Evolutionary conservation across 2,797 vertebrate species (phyloP), one percentile per base, ranked within the genome.

Genomic region (Silurus lanzhouensis): DNA sequence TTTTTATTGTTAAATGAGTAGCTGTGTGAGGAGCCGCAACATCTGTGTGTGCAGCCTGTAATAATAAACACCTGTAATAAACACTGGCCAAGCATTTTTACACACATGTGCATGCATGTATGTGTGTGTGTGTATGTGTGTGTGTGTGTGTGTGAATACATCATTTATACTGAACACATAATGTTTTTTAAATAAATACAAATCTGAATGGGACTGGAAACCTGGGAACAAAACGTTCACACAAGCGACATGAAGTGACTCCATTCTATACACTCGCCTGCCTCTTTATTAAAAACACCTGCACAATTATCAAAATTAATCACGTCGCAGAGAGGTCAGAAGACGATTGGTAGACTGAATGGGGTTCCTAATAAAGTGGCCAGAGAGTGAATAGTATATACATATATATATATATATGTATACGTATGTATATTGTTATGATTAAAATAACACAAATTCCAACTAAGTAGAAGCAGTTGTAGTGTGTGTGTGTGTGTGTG

Each of bases 1-100:
- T 22, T 72, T 46, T 72, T 72, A 9, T 46, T 48, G 60, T 0
- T 63, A 27, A 92, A 93, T 94, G 93, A 94, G 64, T 92, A 58
- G 87, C 89, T 90, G 77, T 84, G 87, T 5, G 5, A 86, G 68
- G 52, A n/a, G 86, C 85, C 87, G 90, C 60, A 93, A 93, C 92
- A 94, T 90, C 92, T 94, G 93, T 48, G 72, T 83, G 31, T 25
- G 48, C 48, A 89, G 90, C 92, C 93, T 94, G 91, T 95, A 95
- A 95, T 94, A 95, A 94, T 76, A 81, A 94, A 94, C 93, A 95
- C 85, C 94, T 94, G 93, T 90, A 90, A 66, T 22, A 3, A 87
- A 60, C 27, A 74, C 48, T 31, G n/a, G 52, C 38, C 64, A 57
- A 52, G 52, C 20, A 67, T 67, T 46, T 87, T 75, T 66, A 55